Base-by-base conservation (phyloP, 2,113 vertebrate species). In the Ailurus styani region DNA sequence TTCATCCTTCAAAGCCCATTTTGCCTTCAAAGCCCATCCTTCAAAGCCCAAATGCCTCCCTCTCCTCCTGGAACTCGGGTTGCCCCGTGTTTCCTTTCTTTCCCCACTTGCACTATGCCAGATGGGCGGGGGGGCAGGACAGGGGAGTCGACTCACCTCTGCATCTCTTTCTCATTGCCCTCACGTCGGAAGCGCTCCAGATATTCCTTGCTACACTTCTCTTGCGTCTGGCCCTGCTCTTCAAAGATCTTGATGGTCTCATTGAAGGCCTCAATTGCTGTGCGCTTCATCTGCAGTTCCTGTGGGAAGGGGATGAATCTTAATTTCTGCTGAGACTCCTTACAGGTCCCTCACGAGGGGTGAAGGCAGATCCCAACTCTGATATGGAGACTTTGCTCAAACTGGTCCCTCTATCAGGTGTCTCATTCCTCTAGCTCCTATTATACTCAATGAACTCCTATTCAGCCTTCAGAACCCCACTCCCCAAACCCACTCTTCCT, bases 221-320 rank as follows among this genome's bases (percentile, higher is more conserved):
- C 99, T 96, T 99, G 99, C 0, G 99, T 99, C 98, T 99, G 99
- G 78, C 99, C 99, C 92, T 99, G 99, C 89, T 99, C 99, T 50
- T 99, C 99, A 2, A 99, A 99, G 98, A 99, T 99, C 98, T 99
- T 99, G 98, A 99, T 99, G 0, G 99, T 99, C 91, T 99, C 99
- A 0, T 99, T 99, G 98, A 99, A 99, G 90, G 99, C 99, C 92
- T 99, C 99, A 0, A 99, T 99, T 0, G 99, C 99, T 0, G 99
- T 99, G 62, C 99, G 98, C 96, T 99, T 99, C 99, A 99, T 99
- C 96, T 99, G 99, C 85, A 99, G 97, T 94, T 99, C 99, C 99
- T 99, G 98, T 0, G 0, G 21, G 29, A n/a, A 18, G 2, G 34
- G 12, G 72, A 1, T 0, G 3, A 14, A 1, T 20, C 75, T 84